Base-by-base conservation (phyloP, 1,140 invertebrate species). In the Drosophila mayri region DNA sequence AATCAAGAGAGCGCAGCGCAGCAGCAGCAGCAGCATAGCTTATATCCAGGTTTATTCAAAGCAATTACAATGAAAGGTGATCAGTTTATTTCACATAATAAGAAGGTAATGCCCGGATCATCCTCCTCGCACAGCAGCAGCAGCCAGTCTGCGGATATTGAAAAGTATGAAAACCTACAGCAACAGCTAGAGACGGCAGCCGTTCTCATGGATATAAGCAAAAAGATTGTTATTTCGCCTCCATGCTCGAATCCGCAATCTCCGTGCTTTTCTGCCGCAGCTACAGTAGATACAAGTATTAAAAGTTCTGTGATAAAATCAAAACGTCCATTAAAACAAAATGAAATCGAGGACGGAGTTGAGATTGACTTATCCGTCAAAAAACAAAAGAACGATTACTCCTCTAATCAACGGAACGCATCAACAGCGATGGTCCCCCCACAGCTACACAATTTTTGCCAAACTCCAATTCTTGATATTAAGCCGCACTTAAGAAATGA, bases 221-320 rank as follows among this genome's bases (percentile, higher is more conserved):
- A 93, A 78, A 92, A 93, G 78, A 92, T 92, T 60, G 87, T 93
- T 20, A 92, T 93, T 65, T 93, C 92, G 58, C 91, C 92, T 55
- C 92, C 91, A 49, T 84, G 81, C 68, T 92, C 92, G 61, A 93
- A 92, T 88, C 90, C 90, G 35, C 90, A 92, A 91, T 93, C 92
- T 68, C 92, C 91, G 58, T 82, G 90, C 77, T 63, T 86, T 49
- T 77, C 81, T 65, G 72, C 81, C 70, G 63, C 83, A 72, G 60
- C 61, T 66, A 38, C 52, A 55, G 73, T 65, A 70, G 79, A 91
- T 75, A 79, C 78, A 88, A 92, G 91, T 92, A 91, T 92, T 91
- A 92, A 91, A 81, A 91, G 79, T 81, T 92, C 92, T 92, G 91
- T 93, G 91, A 93, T 92, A 92, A 91, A 91, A 86, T 79, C 81